A percentile compares a stretch with the other conserved stretches of the same genome.
Conservation (phyloP, 2,113 vertebrate genomes). For the Helogale parvula region DNA sequence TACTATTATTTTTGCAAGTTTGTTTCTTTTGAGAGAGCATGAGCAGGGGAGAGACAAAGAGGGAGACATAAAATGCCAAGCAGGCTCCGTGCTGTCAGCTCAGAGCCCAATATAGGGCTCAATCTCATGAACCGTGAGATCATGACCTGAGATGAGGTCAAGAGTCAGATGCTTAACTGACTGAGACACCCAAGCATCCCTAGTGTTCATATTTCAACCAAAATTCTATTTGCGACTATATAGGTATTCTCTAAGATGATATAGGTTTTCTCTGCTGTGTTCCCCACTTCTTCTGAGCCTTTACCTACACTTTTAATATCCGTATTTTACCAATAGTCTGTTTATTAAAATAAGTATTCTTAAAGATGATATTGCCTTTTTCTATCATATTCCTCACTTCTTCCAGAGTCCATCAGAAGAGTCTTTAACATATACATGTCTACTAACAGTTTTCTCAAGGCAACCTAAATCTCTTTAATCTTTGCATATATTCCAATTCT, state of each 20-base stretch:
- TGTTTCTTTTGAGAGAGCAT: neutral
- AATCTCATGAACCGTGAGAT: neutral
- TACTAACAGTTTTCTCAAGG: neutral
- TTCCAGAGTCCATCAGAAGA: neutral
- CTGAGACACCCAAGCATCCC: neutral
- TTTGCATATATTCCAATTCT: neutral
- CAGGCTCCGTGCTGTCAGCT: neutral
- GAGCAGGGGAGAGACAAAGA: neutral
- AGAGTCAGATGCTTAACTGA: neutral
- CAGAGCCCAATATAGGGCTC: neutral
- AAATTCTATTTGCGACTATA: neutral
- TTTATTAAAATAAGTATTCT: neutral
- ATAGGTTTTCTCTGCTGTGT: neutral
- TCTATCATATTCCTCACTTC: neutral
- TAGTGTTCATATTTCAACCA: neutral
- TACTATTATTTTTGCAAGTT: neutral
- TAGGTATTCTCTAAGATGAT: neutral
- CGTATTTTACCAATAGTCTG: too few species aligned
- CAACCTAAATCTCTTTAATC: neutral
- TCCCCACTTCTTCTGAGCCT: neutral
- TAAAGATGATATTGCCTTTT: neutral
- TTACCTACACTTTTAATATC: too few species aligned
- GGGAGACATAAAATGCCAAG: neutral
- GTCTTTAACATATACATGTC: neutral
- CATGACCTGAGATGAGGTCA: neutral